phyloP scores from a whole-genome alignment of 2,113 vertebrate species.

The Felis chaus region DNA sequence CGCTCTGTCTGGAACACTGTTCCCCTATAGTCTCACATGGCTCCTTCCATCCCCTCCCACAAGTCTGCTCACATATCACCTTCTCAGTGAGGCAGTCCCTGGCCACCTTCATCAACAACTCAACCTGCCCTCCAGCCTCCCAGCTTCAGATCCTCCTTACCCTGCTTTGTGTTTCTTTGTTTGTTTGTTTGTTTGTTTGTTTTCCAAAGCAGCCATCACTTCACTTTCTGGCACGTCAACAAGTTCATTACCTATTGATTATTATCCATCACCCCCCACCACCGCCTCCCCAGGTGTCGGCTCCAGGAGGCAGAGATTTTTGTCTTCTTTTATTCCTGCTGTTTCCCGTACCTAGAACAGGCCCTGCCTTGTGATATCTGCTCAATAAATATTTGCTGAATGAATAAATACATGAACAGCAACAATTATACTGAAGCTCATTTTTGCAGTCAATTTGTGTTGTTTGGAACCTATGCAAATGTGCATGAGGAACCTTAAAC shows the following conservation, averaged over 20 bases:
- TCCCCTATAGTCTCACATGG: neutral
- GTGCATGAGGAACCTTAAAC: too few relatives aligned
- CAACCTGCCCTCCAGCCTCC: neutral
- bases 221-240: neutral
- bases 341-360: neutral
- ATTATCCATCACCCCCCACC: rapidly evolving
- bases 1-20: neutral
- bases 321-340: neutral
- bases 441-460: neutral
- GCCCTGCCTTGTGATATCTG: neutral
- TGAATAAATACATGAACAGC: neutral
- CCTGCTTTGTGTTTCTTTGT: too few relatives aligned
- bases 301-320: neutral
- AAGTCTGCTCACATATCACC: neutral
- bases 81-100: neutral
- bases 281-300: neutral
- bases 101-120: neutral
- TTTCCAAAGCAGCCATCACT: neutral
- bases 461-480: neutral
- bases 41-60: neutral
- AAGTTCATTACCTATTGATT: neutral
- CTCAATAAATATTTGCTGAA: neutral
- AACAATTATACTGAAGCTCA: neutral
- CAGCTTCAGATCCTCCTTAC: neutral
- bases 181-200: neutral